phyloP scores from a whole-genome alignment of 2,797 vertebrate species.

The Acanthurus tractus region DNA sequence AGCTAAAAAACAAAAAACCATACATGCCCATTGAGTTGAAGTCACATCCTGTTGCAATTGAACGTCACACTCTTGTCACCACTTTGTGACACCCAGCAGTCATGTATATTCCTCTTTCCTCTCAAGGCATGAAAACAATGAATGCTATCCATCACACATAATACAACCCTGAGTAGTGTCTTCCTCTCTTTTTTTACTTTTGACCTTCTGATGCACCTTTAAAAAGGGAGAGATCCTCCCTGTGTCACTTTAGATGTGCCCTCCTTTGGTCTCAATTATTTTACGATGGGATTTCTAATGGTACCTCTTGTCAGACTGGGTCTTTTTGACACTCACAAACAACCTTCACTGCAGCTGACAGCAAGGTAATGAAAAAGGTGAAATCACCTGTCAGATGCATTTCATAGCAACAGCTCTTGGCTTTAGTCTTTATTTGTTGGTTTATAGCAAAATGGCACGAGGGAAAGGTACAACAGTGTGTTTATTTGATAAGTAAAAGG shows the following conservation, averaged over 20 bases:
- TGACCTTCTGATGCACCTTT: conserved; percentile 31
- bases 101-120: conserved; percentile 25
- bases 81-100: conserved; percentile 30
- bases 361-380: conserved; percentile 69
- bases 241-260: conserved; percentile 60
- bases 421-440: conserved; percentile 42
- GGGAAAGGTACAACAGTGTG: conserved; percentile 12
- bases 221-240: conserved; percentile 28
- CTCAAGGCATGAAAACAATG: conserved; percentile 12
- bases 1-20: conserved; percentile 13
- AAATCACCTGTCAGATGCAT: conserved; percentile 59
- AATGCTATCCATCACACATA: conserved; percentile 28
- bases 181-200: conserved; percentile 42
- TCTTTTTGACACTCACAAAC: conserved; percentile 51
- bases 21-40: conserved; percentile 32
- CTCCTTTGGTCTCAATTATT: conserved; percentile 71
- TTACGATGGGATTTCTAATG: conserved; percentile 70
- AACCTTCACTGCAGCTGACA: conserved; percentile 61
- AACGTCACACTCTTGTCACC: conserved; percentile 24
- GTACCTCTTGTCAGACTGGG: conserved; percentile 50
- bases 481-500: conserved; percentile 19
- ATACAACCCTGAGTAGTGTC: conserved; percentile 22
- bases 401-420: conserved; percentile 53
- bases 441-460: conserved; percentile 43
- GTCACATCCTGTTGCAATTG: conserved; percentile 48